These are phyloP conservation scores for Champsocephalus esox DNA, from an alignment of 2,797 vertebrate genomes.

Conservation along the genomic window DNA sequence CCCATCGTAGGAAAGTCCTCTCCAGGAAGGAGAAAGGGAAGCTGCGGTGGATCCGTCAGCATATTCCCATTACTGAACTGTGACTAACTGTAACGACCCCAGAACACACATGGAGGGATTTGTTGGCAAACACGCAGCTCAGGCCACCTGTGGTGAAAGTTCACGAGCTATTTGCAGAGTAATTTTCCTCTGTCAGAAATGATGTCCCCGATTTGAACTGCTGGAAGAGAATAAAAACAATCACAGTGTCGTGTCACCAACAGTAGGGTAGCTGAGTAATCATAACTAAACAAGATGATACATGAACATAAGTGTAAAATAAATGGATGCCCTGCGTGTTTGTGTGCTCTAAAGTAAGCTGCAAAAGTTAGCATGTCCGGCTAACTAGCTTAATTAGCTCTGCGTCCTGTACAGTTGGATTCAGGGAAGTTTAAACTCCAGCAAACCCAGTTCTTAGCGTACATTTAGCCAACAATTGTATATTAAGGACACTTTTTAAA, in stretches of 20 bases:
- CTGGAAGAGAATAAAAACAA: conserved; percentile 10
- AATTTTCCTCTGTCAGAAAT: conserved; percentile 15
- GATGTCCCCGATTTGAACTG: not conserved
- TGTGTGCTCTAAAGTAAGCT: not conserved
- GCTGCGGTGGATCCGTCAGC: conserved; percentile 39
- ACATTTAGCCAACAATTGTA: no score
- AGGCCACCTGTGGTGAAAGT: conserved; percentile 32
- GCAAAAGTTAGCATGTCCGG: not conserved
- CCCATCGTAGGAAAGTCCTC: conserved; percentile 51
- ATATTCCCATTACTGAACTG: conserved; percentile 18
- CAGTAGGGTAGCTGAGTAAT: not conserved
- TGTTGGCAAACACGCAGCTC: conserved; percentile 25
- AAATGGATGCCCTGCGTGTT: not conserved
- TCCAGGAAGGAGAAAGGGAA: conserved; percentile 59
- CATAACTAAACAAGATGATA: not conserved
- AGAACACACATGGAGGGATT: conserved; percentile 27
- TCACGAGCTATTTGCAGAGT: conserved; percentile 37
- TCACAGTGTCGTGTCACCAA: conserved; percentile 8
- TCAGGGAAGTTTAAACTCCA: not conserved
- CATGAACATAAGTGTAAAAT: not conserved
- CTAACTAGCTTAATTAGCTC: conserved; percentile 2
- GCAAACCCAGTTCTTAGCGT: not conserved
- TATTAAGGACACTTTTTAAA: no score
- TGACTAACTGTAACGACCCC: conserved; percentile 15
- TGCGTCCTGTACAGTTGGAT: not conserved